Base-by-base conservation (phyloP, 2,888 invertebrate genomes). In the Mongoloraphidia duomilia region DNA sequence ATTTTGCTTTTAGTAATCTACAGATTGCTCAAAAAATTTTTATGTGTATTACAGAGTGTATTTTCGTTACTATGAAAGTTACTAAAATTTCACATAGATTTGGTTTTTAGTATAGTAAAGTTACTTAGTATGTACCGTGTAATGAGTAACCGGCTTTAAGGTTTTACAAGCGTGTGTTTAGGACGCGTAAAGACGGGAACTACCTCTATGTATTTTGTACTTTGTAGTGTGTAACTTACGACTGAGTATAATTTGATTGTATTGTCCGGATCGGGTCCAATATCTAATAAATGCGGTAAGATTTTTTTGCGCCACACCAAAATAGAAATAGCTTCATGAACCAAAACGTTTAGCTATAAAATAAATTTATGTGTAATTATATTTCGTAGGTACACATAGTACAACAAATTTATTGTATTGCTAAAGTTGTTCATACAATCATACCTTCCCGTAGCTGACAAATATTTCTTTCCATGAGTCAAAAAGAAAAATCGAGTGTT, bases 391-490 rank as follows among this genome's bases (percentile, higher is more conserved):
- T n/a, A n/a, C n/a, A n/a, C n/a, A n/a, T n/a, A n/a, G n/a, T n/a
- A n/a, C n/a, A n/a, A n/a, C n/a, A n/a, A n/a, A n/a, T n/a, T n/a
- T n/a, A n/a, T n/a, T n/a, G n/a, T 11, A n/a, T 8, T 12, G 9
- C 11, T 38, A 43, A 10, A 17, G 35, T 44, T 49, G 6, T 2
- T 12, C 6, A 52, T n/a, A n/a, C n/a, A n/a, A n/a, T n/a, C n/a
- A n/a, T 63, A 85, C 84, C 73, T 88, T 89, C 57, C 79, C 80
- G 60, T 75, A 75, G 3, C 80, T 76, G 53, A 90, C 79, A 9
- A 93, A 70, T 45, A 80, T 77, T 68, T 92, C 91, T 67, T 90
- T 91, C n/a, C n/a, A n/a, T n/a, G n/a, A n/a, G n/a, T n/a, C n/a
- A n/a, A n/a, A n/a, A n/a, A n/a, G n/a, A n/a, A n/a, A n/a, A n/a